Percentiles rank a stretch among this genome's conserved stretches.
These are phyloP conservation scores for Nyctereutes procyonoides DNA, from an alignment of 2,113 vertebrate species.

Conservation along the genomic window DNA sequence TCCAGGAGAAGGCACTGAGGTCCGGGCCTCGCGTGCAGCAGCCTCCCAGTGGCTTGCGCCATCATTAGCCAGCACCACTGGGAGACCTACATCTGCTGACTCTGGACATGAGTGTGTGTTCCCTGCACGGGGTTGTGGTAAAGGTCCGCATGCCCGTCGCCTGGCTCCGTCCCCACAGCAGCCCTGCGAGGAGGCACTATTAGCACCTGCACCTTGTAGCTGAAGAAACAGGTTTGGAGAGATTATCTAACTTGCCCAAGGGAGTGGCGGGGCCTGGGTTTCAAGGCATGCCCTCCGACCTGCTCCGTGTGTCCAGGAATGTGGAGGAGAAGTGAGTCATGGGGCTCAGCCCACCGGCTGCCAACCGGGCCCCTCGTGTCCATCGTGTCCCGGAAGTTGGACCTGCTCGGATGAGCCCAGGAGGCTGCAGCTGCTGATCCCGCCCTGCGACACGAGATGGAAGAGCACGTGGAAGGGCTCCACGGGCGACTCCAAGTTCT, in stretches of 20 bases:
- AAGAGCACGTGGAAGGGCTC: neutral
- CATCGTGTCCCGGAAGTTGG: neutral
- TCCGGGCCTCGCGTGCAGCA: neutral
- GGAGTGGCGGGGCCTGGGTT: neutral
- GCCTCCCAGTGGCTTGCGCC: neutral
- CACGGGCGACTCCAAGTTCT: neutral
- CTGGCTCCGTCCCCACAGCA: neutral
- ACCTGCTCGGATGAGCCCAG: neutral
- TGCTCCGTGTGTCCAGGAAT: neutral
- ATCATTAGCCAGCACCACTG: neutral
- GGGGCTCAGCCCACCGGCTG: neutral
- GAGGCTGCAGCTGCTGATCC: neutral
- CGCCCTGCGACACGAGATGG: neutral
- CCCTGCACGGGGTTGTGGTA: neutral
- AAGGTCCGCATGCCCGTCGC: fast-evolving
- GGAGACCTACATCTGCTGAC: neutral
- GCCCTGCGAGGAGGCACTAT: neutral
- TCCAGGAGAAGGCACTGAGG: neutral
- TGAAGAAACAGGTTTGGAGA: conserved; percentile 15
- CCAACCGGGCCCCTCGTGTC: neutral
- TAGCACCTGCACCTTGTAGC: neutral
- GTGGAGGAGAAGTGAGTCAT: neutral
- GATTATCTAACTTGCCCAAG: neutral
- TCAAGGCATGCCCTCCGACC: neutral
- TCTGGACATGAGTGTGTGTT: neutral